Conservation (phyloP, 1,140 invertebrate genomes). For the Condylostylus longicornis region DNA sequence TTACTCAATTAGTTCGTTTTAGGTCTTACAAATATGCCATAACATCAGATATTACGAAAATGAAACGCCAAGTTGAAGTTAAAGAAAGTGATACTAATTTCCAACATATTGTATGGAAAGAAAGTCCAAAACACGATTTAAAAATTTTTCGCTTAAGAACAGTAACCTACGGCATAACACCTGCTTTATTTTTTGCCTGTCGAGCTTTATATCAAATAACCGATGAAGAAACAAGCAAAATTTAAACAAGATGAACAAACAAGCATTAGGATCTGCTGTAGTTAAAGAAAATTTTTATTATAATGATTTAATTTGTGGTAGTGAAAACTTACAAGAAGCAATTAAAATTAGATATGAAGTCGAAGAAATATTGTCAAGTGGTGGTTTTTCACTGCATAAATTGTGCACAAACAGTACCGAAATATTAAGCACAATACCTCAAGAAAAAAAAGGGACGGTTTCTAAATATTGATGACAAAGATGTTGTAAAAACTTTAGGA, state of each 20-base stretch:
- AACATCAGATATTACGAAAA: conserved; percentile 16
- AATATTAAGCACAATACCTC: background rate
- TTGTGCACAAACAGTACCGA: too few relatives aligned
- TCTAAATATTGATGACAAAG: too few relatives aligned
- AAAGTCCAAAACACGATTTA: too few relatives aligned
- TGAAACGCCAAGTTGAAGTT: conserved; percentile 20
- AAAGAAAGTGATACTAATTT: conserved; percentile 10
- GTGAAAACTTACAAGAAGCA: conserved; percentile 13
- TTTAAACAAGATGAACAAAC: too few relatives aligned
- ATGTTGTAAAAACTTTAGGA: conserved; percentile 17
- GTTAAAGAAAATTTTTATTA: conserved; percentile 20
- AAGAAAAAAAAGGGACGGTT: too few relatives aligned
- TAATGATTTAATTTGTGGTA: conserved; percentile 27
- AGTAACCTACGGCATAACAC: conserved; percentile 30
- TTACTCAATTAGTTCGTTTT: conserved; percentile 25
- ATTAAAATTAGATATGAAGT: too few relatives aligned
- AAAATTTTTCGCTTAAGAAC: conserved; percentile 25
- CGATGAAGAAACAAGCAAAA: too few relatives aligned
- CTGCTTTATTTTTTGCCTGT: conserved; percentile 25
- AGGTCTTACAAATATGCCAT: conserved; percentile 17
- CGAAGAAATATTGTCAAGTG: too few relatives aligned
- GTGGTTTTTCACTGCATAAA: too few relatives aligned
- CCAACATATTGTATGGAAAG: conserved; percentile 29
- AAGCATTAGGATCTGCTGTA: conserved; percentile 11
- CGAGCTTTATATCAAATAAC: conserved; percentile 19